These are phyloP conservation scores for Sander vitreus DNA, from an alignment of 2,113 vertebrate genomes.

Conservation along the genomic window DNA sequence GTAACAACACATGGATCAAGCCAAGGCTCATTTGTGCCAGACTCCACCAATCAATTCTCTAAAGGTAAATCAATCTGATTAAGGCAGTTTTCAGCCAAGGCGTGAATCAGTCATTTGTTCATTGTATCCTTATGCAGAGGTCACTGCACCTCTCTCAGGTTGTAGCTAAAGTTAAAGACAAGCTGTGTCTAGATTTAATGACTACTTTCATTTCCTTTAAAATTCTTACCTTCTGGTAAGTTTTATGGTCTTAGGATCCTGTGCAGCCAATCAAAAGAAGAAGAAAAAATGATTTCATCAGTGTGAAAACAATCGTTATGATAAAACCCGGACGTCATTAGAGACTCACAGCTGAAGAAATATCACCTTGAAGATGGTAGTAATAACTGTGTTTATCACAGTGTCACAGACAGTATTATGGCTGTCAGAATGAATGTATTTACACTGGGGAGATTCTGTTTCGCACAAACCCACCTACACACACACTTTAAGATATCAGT, in stretches of 20 bases:
- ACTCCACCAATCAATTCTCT: constrained; percentile 50
- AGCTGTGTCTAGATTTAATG: not conserved
- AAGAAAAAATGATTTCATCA: not conserved
- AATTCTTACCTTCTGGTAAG: not conserved
- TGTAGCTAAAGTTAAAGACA: constrained; percentile 16
- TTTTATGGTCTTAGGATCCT: not conserved
- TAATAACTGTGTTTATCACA: constrained; percentile 66
- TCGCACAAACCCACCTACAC: constrained; percentile 43
- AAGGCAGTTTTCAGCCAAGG: constrained; percentile 46
- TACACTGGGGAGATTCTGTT: constrained; percentile 68
- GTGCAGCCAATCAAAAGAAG: constrained; percentile 5
- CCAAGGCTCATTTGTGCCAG: constrained; percentile 58
- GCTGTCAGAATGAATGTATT: constrained; percentile 65
- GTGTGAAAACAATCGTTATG: constrained; percentile 30
- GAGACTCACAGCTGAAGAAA: constrained; percentile 65
- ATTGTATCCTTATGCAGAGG: constrained; percentile 4
- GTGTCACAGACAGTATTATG: constrained; percentile 65
- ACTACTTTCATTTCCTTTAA: not conserved
- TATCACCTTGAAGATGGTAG: constrained; percentile 42
- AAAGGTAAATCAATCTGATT: constrained; percentile 61
- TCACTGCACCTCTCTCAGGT: constrained; percentile 5
- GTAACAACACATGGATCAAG: constrained; percentile 45
- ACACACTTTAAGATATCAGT: constrained; percentile 37
- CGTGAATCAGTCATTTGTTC: constrained; percentile 27
- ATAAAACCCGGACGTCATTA: constrained; percentile 48